Base-by-base conservation (phyloP, 1,140 invertebrate genomes). In the Brachionus koreanus region DNA sequence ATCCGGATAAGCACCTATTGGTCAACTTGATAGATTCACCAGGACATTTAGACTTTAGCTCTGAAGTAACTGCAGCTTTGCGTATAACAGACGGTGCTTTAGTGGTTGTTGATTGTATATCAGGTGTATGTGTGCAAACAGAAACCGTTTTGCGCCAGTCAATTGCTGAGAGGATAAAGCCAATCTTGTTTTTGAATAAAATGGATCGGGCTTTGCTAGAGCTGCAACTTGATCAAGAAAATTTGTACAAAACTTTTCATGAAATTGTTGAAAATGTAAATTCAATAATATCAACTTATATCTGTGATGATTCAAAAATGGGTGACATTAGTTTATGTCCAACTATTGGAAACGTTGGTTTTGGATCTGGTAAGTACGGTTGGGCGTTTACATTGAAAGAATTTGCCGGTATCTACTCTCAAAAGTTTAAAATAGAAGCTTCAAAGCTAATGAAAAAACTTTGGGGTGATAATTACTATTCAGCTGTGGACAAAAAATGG, bases 391-490 rank as follows among this genome's bases (percentile, higher is more conserved):
- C 81, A 37, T 6, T 82, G 1, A n/a, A 49, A 9, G 7, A 69
- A 74, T 72, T 82, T 16, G 81, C 81, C 9, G 67, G 82, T n/a
- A 49, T 61, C 0, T 52, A 46, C 7, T 37, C 57, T n/a, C 5
- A 42, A 33, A 82, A 67, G 43, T 23, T 23, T 23, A 43, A 67
- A 42, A 52, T 85, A 1, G 77, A 84, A 10, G 83, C 84, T 57
- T 83, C 85, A 3, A 82, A 74, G 13, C 10, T 42, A n/a, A n/a
- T 82, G n/a, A 7, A 49, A 7, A 12, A 23, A 9, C 16, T 69
- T 9, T 67, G 81, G 65, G 65, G 42, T 13, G 81, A 82, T 7
- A 42, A 72, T 19, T 82, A 33, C 19, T 82, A 37, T 12, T 35
- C 13, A 25, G 13, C 12, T 23, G 13, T 5, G n/a, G 35, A 33